Base-by-base conservation (phyloP, 2,888 invertebrate genomes). In the Troglohyphantes excavatus region DNA sequence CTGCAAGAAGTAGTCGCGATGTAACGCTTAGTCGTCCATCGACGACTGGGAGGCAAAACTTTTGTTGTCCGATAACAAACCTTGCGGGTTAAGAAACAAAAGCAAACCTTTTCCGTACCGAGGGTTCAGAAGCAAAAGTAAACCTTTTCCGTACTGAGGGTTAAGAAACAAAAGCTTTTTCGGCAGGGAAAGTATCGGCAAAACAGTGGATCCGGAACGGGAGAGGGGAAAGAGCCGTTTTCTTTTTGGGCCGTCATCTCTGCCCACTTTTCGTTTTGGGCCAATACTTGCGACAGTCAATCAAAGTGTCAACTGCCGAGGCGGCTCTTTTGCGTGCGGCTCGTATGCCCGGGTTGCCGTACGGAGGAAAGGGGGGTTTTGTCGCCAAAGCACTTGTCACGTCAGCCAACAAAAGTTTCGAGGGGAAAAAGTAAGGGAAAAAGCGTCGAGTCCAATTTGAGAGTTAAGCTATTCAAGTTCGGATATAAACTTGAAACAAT, bases 261-360 rank as follows among this genome's bases (percentile, higher is more conserved):
- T 83, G 39, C 33, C 65, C n/a, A 33, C 61, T 87, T 88, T 65
- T 73, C 72, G 79, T 87, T 68, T 61, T 59, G 79, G 59, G 43
- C 86, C 86, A 87, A 87, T 81, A 88, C 81, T 88, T 75, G 59
- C 33, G 67, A 75, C 82, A 75, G 81, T 81, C 88, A 88, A 88
- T 88, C 88, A 88, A 88, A 88, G 88, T 88, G 88, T 88, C 88
- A 88, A 79, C 70, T 75, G 53, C 67, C 81, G 67, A 17, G 67
- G 39, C 75, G 81, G 75, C 82, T 81, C 79, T 67, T 87, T 87
- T 65, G 73, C 87, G 87, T 53, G 53, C 53, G 53, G 17, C 13
- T 87, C 78, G 63, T 59, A 65, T 65, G 87, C 79, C 3, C 53
- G 72, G 79, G 79, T 87, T 72, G 46, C 72, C 27, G 59, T n/a